phyloP scores from a whole-genome alignment of 2,797 vertebrate species.

The Masticophis lateralis region DNA sequence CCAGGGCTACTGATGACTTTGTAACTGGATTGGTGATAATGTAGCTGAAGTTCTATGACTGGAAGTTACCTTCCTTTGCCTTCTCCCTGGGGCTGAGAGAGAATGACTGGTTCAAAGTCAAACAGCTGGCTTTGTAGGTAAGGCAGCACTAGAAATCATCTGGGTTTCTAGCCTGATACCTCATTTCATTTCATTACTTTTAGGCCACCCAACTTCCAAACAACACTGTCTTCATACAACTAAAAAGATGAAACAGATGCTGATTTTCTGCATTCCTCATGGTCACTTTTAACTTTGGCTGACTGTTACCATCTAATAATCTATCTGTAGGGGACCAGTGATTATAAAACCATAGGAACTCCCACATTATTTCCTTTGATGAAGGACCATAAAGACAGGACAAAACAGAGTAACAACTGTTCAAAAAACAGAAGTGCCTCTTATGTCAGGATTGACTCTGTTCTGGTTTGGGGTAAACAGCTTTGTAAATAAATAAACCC shows the following conservation, averaged over 20 bases:
- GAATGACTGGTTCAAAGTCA: not conserved
- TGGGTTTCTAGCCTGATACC: not conserved
- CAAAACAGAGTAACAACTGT: constrained; percentile 28
- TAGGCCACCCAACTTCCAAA: not conserved
- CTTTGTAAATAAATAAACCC: constrained; percentile 18
- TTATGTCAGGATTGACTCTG: not conserved
- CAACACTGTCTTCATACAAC: not conserved
- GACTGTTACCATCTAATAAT: constrained; percentile 42
- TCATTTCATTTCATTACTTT: not conserved
- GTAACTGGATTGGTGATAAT: not conserved
- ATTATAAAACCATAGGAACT: constrained; percentile 38
- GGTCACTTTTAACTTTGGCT: constrained; percentile 23
- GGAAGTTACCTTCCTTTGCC: not conserved
- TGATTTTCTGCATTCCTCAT: constrained; percentile 36
- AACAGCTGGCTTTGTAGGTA: not conserved
- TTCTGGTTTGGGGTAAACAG: constrained; percentile 11
- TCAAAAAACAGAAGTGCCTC: not conserved
- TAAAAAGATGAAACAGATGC: constrained; percentile 18
- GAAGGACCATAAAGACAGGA: constrained; percentile 39
- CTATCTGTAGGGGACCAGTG: constrained; percentile 32
- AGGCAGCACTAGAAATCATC: not conserved
- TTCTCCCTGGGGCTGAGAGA: not conserved
- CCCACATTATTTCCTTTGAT: constrained; percentile 37
- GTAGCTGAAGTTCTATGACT: not conserved
- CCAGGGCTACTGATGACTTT: not conserved